These are phyloP conservation scores for Synanthedon formicaeformis DNA, from an alignment of 2,888 invertebrate genomes.

Conservation along the genomic window DNA sequence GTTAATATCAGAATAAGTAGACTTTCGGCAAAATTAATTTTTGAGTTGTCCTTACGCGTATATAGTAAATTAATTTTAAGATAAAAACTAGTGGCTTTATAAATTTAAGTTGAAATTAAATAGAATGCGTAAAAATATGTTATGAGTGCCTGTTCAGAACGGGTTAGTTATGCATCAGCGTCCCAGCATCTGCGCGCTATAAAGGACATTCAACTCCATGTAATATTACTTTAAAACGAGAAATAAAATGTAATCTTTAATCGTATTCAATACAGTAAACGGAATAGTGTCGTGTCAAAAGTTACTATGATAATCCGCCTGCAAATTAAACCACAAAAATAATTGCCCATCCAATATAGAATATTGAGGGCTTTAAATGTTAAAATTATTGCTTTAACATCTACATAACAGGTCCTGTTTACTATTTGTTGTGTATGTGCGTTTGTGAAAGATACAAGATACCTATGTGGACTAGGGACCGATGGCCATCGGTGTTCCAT, in stretches of 20 bases:
- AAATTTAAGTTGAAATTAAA: no score
- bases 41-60: no score
- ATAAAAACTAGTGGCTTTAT: no score
- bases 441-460: constrained; percentile 7
- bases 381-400: constrained; percentile 15
- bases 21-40: no score
- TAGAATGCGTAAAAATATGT: neutral
- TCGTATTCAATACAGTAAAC: constrained; percentile 5
- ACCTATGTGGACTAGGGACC: constrained; percentile 6
- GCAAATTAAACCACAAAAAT: constrained; percentile 59
- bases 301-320: constrained; percentile 37
- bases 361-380: constrained; percentile 17
- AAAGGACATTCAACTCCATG: constrained; percentile 14
- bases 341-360: constrained; percentile 45
- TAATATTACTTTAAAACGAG: constrained; percentile 21
- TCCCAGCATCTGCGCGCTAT: neutral
- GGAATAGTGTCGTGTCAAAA: constrained; percentile 19
- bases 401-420: constrained; percentile 40
- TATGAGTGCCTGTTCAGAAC: neutral
- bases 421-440: constrained; percentile 21
- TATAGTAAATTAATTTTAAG: no score
- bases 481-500: constrained; percentile 22
- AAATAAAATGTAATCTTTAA: constrained; percentile 18
- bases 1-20: no score
- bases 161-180: neutral